Evolutionary conservation across 2,888 invertebrate species (phyloP).

Genomic region (Phoronis australis): DNA sequence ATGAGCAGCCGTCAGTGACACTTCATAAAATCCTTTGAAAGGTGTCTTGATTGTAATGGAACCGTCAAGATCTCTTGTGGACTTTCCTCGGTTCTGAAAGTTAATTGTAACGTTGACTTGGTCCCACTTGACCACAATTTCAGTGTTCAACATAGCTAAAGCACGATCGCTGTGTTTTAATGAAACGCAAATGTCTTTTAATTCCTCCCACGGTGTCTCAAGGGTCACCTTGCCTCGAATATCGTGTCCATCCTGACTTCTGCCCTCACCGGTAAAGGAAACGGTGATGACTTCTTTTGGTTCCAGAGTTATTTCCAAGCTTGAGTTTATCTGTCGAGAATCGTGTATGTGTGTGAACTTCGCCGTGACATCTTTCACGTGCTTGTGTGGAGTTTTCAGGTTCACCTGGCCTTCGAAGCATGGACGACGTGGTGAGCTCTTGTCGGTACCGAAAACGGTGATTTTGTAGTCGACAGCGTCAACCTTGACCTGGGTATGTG

Average conservation of each 20-base stretch:
- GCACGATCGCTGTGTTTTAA: too few species aligned
- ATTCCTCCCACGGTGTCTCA: slow-evolving; percentile 15
- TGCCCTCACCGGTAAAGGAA: slow-evolving; percentile 14
- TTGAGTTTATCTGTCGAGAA: too few species aligned
- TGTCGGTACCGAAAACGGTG: too few species aligned
- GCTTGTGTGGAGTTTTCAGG: slow-evolving; percentile 23
- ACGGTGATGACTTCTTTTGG: slow-evolving; percentile 18
- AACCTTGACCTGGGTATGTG: too few species aligned
- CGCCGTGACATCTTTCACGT: slow-evolving; percentile 16
- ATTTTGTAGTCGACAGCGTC: too few species aligned
- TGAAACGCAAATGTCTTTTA: slow-evolving; percentile 7
- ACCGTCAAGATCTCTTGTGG: background rate
- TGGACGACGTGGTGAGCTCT: too few species aligned
- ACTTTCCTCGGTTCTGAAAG: too few species aligned
- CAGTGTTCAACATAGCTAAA: too few species aligned
- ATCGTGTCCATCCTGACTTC: slow-evolving; percentile 15
- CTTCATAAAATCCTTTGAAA: background rate
- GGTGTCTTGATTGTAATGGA: background rate
- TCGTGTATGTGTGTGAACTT: slow-evolving; percentile 14
- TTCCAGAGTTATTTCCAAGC: slow-evolving; percentile 17
- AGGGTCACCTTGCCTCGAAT: slow-evolving; percentile 16
- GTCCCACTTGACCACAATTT: too few species aligned
- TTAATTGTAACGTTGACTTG: background rate
- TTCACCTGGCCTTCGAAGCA: slow-evolving; percentile 14
- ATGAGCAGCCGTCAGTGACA: background rate